A percentile compares a stretch with the other conserved stretches of the same genome.
phyloP scores from a whole-genome alignment of 1,140 invertebrate species.

The Eriocheir sinensis region DNA sequence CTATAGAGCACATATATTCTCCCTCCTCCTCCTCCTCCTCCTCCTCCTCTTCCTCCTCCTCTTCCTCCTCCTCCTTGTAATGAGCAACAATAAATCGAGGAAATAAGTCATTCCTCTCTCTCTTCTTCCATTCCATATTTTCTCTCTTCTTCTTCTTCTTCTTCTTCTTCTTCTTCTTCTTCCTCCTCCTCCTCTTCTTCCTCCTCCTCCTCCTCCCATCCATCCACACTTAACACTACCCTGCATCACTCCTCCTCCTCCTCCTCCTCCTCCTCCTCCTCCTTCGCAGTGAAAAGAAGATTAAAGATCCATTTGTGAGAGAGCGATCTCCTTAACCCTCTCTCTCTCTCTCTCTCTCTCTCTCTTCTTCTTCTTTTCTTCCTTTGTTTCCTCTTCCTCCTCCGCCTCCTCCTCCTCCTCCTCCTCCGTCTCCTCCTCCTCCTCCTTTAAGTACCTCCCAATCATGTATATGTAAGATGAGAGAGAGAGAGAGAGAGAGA shows the following conservation, averaged over 20 bases:
- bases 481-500: neutral
- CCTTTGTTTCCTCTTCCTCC: too few relatives aligned
- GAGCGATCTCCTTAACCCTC: too few relatives aligned
- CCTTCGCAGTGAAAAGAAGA: neutral
- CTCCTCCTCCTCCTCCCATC: neutral
- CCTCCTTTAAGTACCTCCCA: neutral
- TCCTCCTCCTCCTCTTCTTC: too few relatives aligned
- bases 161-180: neutral
- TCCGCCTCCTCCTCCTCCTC: too few relatives aligned
- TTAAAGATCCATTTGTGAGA: too few relatives aligned
- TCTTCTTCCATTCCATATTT: neutral
- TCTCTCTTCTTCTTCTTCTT: neutral
- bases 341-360: too few relatives aligned
- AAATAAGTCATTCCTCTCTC: neutral
- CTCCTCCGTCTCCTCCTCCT: too few relatives aligned
- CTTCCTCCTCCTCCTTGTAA: slow-evolving; percentile 26
- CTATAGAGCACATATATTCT: too few relatives aligned
- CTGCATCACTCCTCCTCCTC: neutral
- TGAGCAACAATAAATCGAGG: too few relatives aligned
- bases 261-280: slow-evolving; percentile 49
- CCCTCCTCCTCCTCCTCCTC: slow-evolving; percentile 1
- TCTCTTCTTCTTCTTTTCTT: too few relatives aligned
- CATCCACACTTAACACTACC: too few relatives aligned
- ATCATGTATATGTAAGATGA: neutral
- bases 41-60: neutral